Evolutionary conservation across 2,888 invertebrate species (phyloP), one percentile per base, ranked within the genome.

Genomic region (Notodonta dromedarius): DNA sequence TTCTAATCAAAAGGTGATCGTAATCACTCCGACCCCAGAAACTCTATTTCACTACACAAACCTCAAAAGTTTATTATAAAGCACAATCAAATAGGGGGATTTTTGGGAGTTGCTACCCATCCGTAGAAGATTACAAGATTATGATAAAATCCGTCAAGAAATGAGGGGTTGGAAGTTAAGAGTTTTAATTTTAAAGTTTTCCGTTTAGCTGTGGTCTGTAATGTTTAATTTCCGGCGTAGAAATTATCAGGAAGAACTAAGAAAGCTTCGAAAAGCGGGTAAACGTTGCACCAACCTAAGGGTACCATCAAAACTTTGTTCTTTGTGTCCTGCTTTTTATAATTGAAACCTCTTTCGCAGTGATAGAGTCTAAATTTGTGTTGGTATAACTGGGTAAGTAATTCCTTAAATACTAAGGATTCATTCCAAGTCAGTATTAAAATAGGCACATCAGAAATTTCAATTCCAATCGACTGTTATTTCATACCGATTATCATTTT

Each of bases 101-200:
- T 16, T 8, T 5, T 50, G 0, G 14, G 78, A 76, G 78, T 82
- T 78, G 73, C 63, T 69, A 64, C 69, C 67, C 71, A 67, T 73
- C 72, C 69, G 74, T 79, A 77, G 70, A 73, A 84, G 83, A 83
- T 86, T 82, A 82, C 76, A 74, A 81, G 82, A 86, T 86, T 83
- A 82, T 80, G 71, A 70, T 69, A 70, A 70, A 80, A 86, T 86
- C 81, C 86, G 78, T 88, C 84, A 83, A 84, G 82, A 76, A 84
- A 82, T 75, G 72, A 78, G 79, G 74, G 79, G 80, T 80, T 77
- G 78, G 73, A 82, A 84, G 84, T 85, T 80, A 83, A 85, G 85
- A 86, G 84, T 90, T 90, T 88, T 85, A 88, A 89, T 89, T 89
- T 87, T 83, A 88, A 89, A 89, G 83, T 88, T 90, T 87, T 76